Base-by-base conservation (phyloP, 2,888 invertebrate genomes). In the Caenorhabditis panamensis region DNA sequence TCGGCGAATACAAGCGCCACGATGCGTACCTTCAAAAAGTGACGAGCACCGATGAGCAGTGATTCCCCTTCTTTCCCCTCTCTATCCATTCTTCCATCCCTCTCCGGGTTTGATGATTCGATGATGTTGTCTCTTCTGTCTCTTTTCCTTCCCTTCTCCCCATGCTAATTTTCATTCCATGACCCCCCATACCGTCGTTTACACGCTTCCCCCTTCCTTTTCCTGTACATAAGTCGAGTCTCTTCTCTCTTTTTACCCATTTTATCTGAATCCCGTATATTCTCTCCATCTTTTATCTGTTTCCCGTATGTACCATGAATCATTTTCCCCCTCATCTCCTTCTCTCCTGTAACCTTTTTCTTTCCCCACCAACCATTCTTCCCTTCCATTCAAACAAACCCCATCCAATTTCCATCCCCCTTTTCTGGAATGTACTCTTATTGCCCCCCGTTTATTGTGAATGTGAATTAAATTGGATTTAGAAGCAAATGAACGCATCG, bases 1-100 rank as follows among this genome's bases (percentile, higher is more conserved):
- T 88, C n/a, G 81, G 84, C 44, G 86, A 86, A 49, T 84, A 85
- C 73, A 82, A 83, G 24, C 82, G 88, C 47, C 88, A 85, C 59
- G 87, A 87, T 53, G 58, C 83, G n/a, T 86, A 82, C 61, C 71
- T 87, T n/a, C 72, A 67, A 63, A 84, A 71, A 68, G 69, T 86
- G 59, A 59, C 63, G 61, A 72, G 67, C 53, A 62, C 77, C 24
- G 75, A 80, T 24, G 75, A 76, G 61, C 69, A 76, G 41, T 73
- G 31, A 67, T 18, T 13, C 18, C 18, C 18, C n/a, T n/a, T n/a
- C n/a, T n/a, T n/a, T n/a, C 41, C 13, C 9, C 51, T 28, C 44
- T 22, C 31, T 16, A 1, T 51, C 41, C 28, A 58, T 56, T 64
- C 58, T 58, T 28, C 59, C 36, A 58, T 31, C 31, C 5, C 31